Conservation (phyloP, 35 echinoderm and acorn worm species). For the Nesometra sesokonis region DNA sequence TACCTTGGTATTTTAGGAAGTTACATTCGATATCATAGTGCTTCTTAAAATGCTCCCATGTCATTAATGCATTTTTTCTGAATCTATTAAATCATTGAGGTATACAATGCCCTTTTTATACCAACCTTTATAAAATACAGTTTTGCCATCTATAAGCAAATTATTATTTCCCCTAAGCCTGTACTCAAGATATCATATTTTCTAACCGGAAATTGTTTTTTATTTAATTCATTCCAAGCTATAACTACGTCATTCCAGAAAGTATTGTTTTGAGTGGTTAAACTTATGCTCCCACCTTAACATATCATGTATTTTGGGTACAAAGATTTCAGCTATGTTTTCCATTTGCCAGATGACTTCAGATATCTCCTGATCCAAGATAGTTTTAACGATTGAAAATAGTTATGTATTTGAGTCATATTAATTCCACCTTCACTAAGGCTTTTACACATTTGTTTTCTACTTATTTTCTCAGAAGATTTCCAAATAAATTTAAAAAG, state of each 20-base stretch:
- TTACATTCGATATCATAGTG: not conserved
- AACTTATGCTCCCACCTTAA: not conserved
- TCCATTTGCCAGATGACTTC: not conserved
- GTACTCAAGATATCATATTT: not conserved
- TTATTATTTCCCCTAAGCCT: not conserved
- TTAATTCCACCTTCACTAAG: not conserved
- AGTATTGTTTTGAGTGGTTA: not conserved
- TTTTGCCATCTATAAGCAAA: not conserved
- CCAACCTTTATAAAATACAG: not conserved
- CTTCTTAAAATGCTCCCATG: not conserved
- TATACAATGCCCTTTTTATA: not conserved
- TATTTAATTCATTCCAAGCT: not conserved
- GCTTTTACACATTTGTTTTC: not conserved
- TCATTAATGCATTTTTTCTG: not conserved
- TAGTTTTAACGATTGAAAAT: not conserved
- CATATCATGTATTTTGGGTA: not conserved
- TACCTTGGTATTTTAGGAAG: not conserved
- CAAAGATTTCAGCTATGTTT: not conserved
- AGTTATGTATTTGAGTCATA: not conserved
- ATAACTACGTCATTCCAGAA: not conserved
- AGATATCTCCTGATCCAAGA: not conserved
- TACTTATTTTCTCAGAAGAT: not conserved
- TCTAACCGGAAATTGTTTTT: not conserved
- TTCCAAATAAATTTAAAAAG: not conserved
- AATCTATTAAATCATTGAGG: not conserved